Conservation (phyloP, 2,888 invertebrate species). For the Axea sp. region DNA sequence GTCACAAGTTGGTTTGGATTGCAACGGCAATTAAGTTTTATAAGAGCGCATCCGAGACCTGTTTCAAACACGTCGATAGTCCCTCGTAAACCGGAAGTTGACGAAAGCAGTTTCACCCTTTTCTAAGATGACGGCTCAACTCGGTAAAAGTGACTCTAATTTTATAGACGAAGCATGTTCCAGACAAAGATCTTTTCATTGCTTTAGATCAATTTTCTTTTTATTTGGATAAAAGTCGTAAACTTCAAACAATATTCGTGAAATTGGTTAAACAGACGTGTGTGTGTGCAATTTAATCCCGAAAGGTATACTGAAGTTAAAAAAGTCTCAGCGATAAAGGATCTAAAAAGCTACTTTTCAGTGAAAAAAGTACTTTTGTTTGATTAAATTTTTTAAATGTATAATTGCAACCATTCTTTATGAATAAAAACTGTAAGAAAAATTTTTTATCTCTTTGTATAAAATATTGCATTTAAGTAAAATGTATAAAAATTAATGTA, state of each 20-base stretch:
- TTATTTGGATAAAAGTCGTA: conserved; percentile 62
- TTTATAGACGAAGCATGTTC: conserved; percentile 61
- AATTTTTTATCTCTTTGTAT: too few species aligned
- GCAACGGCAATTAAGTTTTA: conserved; percentile 78
- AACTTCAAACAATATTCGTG: conserved; percentile 55
- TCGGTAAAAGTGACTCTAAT: conserved; percentile 62
- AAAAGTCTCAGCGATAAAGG: too few species aligned
- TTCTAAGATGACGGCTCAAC: conserved; percentile 62
- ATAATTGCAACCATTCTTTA: too few species aligned
- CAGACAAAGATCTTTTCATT: conserved; percentile 57
- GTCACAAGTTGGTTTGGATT: conserved; percentile 69
- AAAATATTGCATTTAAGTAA: too few species aligned
- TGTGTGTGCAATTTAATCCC: conserved; percentile 34
- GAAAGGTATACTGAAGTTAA: too few species aligned
- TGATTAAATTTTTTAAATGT: too few species aligned
- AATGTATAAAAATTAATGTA: too few species aligned
- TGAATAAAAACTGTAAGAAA: too few species aligned
- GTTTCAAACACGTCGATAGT: conserved; percentile 73
- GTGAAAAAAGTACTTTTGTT: too few species aligned
- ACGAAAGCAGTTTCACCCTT: conserved; percentile 65
- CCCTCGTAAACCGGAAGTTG: conserved; percentile 69
- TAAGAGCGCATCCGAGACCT: conserved; percentile 72
- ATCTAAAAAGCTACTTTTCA: too few species aligned
- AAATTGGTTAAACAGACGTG: conserved; percentile 47
- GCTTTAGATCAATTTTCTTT: conserved; percentile 64